Evolutionary conservation across 2,888 invertebrate genomes (phyloP), one percentile per base, ranked within the genome.

Genomic region (Scaptomyza cyrtandrae): DNA sequence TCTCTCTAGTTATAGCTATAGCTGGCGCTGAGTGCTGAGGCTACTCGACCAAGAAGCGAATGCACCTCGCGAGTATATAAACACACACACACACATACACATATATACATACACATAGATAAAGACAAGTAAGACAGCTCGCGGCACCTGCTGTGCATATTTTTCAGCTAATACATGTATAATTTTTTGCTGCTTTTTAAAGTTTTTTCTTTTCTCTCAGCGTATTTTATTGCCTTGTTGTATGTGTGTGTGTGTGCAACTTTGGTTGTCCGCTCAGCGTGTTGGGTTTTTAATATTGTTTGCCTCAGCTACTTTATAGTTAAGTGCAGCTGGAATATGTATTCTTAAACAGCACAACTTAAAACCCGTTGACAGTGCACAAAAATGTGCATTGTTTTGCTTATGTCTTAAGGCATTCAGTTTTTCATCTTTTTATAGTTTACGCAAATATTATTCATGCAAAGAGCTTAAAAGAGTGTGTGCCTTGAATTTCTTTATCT

Each of bases 251-350:
- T 19, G n/a, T 48, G 27, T 44, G 35, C 24, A 24, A 24, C 52
- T 48, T 54, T 66, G 39, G 46, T 71, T 65, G 55, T 60, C 27
- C 58, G 67, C 59, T 50, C 54, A 58, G 54, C 57, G 31, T 60
- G 71, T 61, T 82, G 75, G 75, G 61, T 79, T 82, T 87, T 77
- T 82, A 79, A 78, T 84, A 82, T 79, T 75, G 86, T 87, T 84
- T 87, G 75, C 83, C 64, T 82, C 72, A 75, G 84, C 86, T 82
- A 79, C 88, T 86, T 87, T 84, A 86, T 86, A 73, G 75, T 75
- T 78, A 86, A 83, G 83, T 86, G 83, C 87, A 86, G 72, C 87
- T 86, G 75, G 67, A 73, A 78, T 82, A 82, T 70, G 63, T 71
- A 69, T 78, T 70, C 78, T 61, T 71, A 76, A 77, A 74, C 69